Percentiles rank a stretch among this genome's conserved stretches.
Evolutionary conservation across 2,113 vertebrate species (phyloP).

Genomic region (Sinocyclocheilus grahami): DNA sequence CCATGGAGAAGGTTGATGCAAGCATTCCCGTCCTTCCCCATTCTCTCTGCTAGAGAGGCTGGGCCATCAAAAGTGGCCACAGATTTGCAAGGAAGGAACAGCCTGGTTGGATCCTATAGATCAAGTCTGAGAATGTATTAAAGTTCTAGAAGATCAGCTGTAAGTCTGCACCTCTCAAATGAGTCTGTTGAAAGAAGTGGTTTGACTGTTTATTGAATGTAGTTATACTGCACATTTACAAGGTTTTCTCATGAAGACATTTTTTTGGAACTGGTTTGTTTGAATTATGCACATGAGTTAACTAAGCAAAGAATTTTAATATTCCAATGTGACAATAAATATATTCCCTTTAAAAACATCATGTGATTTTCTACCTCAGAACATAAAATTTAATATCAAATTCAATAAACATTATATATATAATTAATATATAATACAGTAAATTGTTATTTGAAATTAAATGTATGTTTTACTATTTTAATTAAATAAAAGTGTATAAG

Average conservation of each 20-base stretch:
- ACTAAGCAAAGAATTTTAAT: constrained; percentile 30
- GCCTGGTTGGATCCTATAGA: background rate
- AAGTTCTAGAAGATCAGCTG: background rate
- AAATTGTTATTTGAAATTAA: no score
- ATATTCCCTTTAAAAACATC: background rate
- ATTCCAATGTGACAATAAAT: constrained; percentile 4
- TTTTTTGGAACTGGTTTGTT: constrained; percentile 1
- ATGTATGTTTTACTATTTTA: no score
- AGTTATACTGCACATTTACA: background rate
- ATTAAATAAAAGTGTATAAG: no score
- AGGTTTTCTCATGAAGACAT: background rate
- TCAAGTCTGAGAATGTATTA: background rate
- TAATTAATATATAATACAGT: no score
- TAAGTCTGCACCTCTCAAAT: background rate
- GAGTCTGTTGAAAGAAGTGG: background rate
- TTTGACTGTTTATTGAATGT: constrained; percentile 6
- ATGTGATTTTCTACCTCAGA: background rate
- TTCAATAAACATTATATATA: no score
- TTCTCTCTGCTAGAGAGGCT: background rate
- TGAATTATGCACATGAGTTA: constrained; percentile 16
- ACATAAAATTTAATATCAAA: no score
- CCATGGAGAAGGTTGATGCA: constrained; percentile 64
- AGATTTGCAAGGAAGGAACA: constrained; percentile 16
- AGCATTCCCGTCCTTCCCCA: constrained; percentile 52
- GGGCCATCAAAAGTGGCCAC: background rate